Evolutionary conservation across 2,113 vertebrate species (phyloP).

Genomic region (Equus quagga): DNA sequence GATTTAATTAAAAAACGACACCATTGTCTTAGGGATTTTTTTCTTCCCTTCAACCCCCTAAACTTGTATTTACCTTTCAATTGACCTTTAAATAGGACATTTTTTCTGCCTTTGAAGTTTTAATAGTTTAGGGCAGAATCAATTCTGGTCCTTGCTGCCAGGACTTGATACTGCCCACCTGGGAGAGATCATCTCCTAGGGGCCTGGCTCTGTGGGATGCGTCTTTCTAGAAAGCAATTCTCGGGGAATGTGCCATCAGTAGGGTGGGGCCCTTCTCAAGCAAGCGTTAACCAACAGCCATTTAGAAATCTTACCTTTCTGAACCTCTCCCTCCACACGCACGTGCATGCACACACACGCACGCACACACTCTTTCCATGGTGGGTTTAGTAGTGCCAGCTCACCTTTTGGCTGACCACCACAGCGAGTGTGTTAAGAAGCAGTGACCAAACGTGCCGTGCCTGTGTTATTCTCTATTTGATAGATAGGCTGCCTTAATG

Average conservation of each 20-base stretch:
- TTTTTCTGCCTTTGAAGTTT: background rate
- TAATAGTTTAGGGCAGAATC: background rate
- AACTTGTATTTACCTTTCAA: background rate
- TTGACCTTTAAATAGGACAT: background rate
- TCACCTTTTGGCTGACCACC: background rate
- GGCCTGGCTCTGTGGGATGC: rapidly evolving
- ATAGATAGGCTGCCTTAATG: background rate
- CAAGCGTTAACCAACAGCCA: rapidly evolving
- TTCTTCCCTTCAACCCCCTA: background rate
- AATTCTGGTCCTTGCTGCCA: background rate
- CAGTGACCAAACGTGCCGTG: background rate
- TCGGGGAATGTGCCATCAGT: background rate
- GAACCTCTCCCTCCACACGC: no score
- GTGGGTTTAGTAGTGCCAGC: background rate
- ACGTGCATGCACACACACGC: rapidly evolving
- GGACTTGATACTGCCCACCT: rapidly evolving
- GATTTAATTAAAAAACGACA: background rate
- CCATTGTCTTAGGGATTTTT: background rate
- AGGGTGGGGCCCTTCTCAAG: background rate
- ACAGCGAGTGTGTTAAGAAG: background rate
- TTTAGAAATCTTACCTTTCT: background rate
- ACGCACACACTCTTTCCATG: background rate
- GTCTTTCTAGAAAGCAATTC: background rate
- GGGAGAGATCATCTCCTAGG: background rate
- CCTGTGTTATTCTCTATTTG: background rate